Evolutionary conservation across 2,113 vertebrate genomes (phyloP).

Genomic region (Zapus hudsonius): DNA sequence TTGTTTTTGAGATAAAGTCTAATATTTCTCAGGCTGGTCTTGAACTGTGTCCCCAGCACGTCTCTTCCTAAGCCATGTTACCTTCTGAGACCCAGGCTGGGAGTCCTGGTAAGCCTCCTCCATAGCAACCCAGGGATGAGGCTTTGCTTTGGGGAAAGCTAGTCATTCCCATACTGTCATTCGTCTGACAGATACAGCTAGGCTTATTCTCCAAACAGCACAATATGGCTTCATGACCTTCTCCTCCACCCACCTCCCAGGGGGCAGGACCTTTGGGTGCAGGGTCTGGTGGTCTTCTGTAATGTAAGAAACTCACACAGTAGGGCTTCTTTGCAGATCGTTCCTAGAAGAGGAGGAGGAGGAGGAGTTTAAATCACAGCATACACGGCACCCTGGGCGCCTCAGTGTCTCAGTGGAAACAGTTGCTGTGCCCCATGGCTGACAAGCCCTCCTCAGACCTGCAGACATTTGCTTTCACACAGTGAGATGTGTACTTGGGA

Average conservation of each 20-base stretch:
- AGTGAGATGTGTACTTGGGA: neutral
- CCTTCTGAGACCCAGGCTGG: neutral
- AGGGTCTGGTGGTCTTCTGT: neutral
- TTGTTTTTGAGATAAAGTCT: too few species aligned
- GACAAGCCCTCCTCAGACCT: neutral
- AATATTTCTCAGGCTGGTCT: too few species aligned
- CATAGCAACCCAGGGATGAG: neutral
- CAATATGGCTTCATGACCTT: neutral
- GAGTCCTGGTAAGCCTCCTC: neutral
- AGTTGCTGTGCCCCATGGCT: neutral
- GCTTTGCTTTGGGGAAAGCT: neutral
- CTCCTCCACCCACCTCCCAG: too few species aligned
- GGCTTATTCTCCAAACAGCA: neutral
- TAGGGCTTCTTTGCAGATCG: neutral
- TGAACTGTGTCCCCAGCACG: fast-evolving
- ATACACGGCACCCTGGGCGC: too few species aligned
- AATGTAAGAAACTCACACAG: neutral
- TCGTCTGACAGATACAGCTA: fast-evolving
- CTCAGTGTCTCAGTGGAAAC: neutral
- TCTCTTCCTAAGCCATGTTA: neutral
- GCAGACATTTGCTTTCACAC: slow-evolving; percentile 32
- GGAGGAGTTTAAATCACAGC: neutral
- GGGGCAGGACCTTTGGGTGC: neutral
- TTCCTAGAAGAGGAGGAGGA: neutral
- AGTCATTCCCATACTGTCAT: neutral